Evolutionary conservation across 2,797 vertebrate genomes (phyloP).

Genomic region (Carduelis carduelis): DNA sequence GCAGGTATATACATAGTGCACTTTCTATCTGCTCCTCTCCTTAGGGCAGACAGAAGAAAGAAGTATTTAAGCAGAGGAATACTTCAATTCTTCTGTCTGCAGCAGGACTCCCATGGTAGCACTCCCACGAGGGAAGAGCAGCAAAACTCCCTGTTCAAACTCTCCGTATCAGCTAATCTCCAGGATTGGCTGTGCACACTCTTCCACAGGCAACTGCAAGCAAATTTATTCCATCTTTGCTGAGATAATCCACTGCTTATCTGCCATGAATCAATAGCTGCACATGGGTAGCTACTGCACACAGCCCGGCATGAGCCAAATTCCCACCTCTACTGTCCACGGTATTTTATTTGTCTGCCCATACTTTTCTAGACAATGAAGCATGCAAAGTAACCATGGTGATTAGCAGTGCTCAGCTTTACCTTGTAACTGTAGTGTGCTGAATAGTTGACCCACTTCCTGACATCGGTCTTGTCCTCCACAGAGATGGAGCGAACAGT

Average conservation of each 20-base stretch:
- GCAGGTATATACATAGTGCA: neutral
- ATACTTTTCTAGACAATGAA: neutral
- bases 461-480: slow-evolving; percentile 78
- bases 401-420: neutral
- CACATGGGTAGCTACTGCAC: neutral
- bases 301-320: neutral
- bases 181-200: neutral
- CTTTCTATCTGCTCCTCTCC: slow-evolving; percentile 22
- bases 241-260: neutral
- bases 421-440: slow-evolving; percentile 90
- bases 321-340: neutral
- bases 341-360: neutral
- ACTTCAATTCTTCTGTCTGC: neutral
- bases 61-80: neutral
- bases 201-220: neutral
- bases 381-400: neutral
- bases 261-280: neutral
- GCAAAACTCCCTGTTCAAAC: neutral
- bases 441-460: slow-evolving; percentile 90
- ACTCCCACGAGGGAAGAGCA: neutral
- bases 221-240: neutral
- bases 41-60: neutral
- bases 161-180: neutral
- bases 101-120: neutral
- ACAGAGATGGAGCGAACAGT: slow-evolving; percentile 83